Base-by-base conservation (phyloP, 1,140 invertebrate genomes). In the Amphibalanus amphitrite region DNA sequence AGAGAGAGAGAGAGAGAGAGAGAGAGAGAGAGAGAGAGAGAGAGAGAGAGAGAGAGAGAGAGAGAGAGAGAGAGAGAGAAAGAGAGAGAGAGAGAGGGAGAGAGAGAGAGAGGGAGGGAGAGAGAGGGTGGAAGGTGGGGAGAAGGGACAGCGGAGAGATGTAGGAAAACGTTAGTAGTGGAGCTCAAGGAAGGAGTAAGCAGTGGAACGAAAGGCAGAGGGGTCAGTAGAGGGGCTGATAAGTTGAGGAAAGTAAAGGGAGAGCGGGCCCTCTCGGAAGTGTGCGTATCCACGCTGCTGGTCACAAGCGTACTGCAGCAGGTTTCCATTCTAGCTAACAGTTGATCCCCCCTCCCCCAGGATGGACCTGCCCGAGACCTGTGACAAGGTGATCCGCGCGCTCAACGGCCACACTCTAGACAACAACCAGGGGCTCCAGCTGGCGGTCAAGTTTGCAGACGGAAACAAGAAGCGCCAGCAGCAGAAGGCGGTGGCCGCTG, bases 311-410 rank as follows among this genome's bases (percentile, higher is more conserved):
- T n/a, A n/a, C n/a, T n/a, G n/a, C n/a, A n/a, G n/a, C n/a, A n/a
- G n/a, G n/a, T n/a, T n/a, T n/a, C n/a, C n/a, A n/a, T n/a, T n/a
- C n/a, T n/a, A n/a, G n/a, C n/a, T n/a, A n/a, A n/a, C n/a, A n/a
- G n/a, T n/a, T n/a, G n/a, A n/a, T n/a, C n/a, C n/a, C 23, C 1
- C 47, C 47, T 20, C 47, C 47, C 13, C 17, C 73, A 88, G 95
- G 77, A 96, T 99, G 95, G 95, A 98, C 81, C 93, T 90, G 29
- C 92, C 92, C 78, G 95, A 98, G 79, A 96, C 95, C 79, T 99
- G 96, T 82, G 94, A 98, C 82, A 88, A 94, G 77, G 97, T 98
- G 73, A 98, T 98, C 76, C 83, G 90, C 80, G 86, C 89, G 79
- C 95, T 97, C 77, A 97, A 98, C 80, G 91, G 92, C 65, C 92